Percentiles rank a stretch among this genome's conserved stretches.
Conservation (phyloP, 2,888 invertebrate species). For the Hypolimnas misippus region DNA sequence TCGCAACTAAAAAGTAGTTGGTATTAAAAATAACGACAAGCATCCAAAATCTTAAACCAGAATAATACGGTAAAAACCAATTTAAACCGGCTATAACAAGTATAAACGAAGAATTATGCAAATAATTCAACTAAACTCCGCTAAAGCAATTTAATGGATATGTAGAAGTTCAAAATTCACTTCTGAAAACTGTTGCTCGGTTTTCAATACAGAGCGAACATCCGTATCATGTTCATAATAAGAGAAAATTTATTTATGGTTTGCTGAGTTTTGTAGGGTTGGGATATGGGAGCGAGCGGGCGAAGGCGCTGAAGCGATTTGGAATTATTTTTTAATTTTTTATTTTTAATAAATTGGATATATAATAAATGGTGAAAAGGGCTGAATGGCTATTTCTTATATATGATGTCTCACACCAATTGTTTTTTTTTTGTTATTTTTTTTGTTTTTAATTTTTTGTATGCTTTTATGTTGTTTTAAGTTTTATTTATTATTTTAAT, state of each 20-base stretch:
- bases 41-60: background rate
- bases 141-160: conserved; percentile 21
- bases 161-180: conserved; percentile 18
- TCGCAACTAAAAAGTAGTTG: too few species aligned
- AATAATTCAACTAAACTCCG: background rate
- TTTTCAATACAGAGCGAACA: conserved; percentile 13
- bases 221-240: conserved; percentile 32
- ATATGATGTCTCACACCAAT: too few species aligned
- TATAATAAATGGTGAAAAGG: too few species aligned
- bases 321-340: background rate
- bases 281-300: background rate
- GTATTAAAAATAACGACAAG: background rate
- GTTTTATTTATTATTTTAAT: too few species aligned
- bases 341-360: background rate
- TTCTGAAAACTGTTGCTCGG: conserved; percentile 9
- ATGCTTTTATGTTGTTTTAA: too few species aligned
- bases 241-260: conserved; percentile 38
- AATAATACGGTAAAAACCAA: background rate
- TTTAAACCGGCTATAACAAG: background rate
- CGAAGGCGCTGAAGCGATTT: conserved; percentile 1
- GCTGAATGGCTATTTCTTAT: too few species aligned
- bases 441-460: too few species aligned
- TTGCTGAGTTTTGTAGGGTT: conserved; percentile 23
- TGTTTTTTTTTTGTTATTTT: too few species aligned
- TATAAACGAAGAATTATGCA: background rate